Conservation (phyloP, 2,113 vertebrate species). For the Tauraco erythrolophus region DNA sequence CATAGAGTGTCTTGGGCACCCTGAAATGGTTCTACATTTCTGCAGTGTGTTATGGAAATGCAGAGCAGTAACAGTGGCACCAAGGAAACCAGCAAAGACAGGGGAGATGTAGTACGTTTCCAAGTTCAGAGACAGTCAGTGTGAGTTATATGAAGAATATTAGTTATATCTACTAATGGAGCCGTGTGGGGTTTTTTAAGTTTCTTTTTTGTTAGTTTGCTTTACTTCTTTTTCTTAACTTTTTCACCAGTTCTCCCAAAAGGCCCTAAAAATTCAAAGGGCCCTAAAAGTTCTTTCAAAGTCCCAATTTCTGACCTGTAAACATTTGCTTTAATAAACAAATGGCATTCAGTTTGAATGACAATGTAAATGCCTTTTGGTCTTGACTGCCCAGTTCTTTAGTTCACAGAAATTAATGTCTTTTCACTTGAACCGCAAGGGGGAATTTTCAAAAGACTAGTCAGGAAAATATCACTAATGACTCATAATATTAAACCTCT, state of each 20-base stretch:
- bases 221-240: background rate
- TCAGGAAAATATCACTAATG: slow-evolving; percentile 30
- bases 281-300: background rate
- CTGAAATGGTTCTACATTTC: background rate
- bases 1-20: background rate
- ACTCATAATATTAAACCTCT: slow-evolving; percentile 10
- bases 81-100: background rate
- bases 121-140: background rate
- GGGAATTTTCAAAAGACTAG: slow-evolving; percentile 9
- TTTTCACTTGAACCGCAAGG: slow-evolving; percentile 12
- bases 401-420: background rate
- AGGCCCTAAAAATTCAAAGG: background rate
- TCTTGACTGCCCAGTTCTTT: background rate
- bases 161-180: background rate
- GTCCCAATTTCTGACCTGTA: background rate
- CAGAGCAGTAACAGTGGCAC: background rate
- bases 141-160: rapidly evolving
- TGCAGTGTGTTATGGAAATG: background rate
- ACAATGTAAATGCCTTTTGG: background rate
- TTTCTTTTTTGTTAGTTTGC: background rate
- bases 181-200: rapidly evolving
- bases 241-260: background rate
- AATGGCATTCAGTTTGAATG: background rate
- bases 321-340: background rate
- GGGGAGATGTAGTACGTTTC: background rate